These are phyloP conservation scores for Sorex araneus DNA, from an alignment of 2,113 vertebrate species.

Conservation along the genomic window DNA sequence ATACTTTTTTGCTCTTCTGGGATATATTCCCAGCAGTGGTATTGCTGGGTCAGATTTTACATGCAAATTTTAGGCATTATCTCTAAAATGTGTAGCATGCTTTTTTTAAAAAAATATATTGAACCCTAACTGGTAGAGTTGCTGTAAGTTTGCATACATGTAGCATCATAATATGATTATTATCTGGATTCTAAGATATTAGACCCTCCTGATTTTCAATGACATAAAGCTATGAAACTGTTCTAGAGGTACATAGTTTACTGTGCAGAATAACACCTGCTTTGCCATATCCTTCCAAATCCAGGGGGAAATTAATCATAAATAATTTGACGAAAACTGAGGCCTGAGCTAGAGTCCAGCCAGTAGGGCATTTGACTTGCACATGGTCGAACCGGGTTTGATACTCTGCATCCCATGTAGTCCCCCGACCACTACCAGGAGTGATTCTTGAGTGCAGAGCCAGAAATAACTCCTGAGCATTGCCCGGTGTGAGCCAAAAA, in stretches of 20 bases:
- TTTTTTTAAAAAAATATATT: neutral
- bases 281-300: constrained; percentile 34
- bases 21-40: too few relatives aligned
- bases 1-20: too few relatives aligned
- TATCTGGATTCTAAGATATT: constrained; percentile 18
- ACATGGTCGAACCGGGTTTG: too few relatives aligned
- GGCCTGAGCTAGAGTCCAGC: too few relatives aligned
- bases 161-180: constrained; percentile 12
- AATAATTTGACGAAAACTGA: constrained; percentile 45
- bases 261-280: neutral
- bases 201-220: neutral
- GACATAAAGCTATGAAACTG: neutral
- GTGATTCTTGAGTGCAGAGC: too few relatives aligned
- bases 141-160: neutral
- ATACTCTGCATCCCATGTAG: too few relatives aligned
- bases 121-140: neutral
- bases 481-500: too few relatives aligned
- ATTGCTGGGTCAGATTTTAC: too few relatives aligned
- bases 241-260: neutral
- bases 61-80: neutral
- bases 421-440: too few relatives aligned
- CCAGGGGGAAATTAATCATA: constrained; percentile 49
- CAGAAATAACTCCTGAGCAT: too few relatives aligned
- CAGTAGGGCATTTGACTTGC: too few relatives aligned
- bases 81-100: neutral